phyloP scores from a whole-genome alignment of 2,888 invertebrate species.

The Tinea semifulvella region DNA sequence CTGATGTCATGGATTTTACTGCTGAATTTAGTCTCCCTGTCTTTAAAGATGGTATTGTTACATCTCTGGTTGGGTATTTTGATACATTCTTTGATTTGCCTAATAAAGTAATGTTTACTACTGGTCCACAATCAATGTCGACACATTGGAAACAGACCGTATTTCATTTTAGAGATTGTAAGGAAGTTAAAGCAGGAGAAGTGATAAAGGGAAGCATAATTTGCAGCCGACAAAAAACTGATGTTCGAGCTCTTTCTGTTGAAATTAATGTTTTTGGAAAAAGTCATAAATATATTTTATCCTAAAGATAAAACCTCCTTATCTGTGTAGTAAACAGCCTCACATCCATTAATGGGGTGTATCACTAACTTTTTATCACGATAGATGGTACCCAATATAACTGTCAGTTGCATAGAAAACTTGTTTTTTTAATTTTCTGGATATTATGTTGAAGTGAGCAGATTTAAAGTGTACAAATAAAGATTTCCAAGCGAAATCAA shows the following conservation, averaged over 20 bases:
- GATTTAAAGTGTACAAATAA: no score
- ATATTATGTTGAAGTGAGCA: no score
- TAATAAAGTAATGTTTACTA: conserved; percentile 75
- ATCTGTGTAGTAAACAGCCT: background rate
- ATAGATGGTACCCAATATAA: no score
- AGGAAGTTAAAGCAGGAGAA: conserved; percentile 74
- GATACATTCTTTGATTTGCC: conserved; percentile 85
- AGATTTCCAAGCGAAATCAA: no score
- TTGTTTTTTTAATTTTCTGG: no score
- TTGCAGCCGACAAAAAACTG: conserved; percentile 77
- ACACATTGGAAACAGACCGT: conserved; percentile 98
- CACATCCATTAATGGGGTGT: no score
- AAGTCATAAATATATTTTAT: conserved; percentile 70
- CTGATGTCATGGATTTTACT: conserved; percentile 76
- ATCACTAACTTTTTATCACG: no score
- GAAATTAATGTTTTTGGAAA: conserved; percentile 71
- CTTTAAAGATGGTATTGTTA: conserved; percentile 72
- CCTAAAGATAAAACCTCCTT: conserved; percentile 51
- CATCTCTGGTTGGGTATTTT: conserved; percentile 90
- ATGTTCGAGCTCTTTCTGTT: conserved; percentile 78
- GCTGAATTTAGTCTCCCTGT: conserved; percentile 74
- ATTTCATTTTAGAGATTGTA: conserved; percentile 81
- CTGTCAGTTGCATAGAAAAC: no score
- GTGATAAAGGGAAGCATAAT: conserved; percentile 72
- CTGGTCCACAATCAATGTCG: conserved; percentile 75